Base-by-base conservation (phyloP, 2,797 vertebrate species). In the Danio aesculapii region DNA sequence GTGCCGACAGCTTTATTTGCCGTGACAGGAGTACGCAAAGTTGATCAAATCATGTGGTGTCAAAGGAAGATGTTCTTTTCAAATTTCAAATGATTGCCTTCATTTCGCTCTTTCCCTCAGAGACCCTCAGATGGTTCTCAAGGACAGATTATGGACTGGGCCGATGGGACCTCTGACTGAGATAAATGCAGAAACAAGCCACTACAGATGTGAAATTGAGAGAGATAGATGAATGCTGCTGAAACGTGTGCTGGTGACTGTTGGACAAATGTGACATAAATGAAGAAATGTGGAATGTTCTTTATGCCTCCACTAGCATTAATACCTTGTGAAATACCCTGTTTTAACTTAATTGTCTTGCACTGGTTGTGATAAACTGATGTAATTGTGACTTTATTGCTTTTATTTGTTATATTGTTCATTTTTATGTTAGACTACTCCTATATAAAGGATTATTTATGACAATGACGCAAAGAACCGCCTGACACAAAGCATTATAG, bases 131-230 rank as follows among this genome's bases (percentile, higher is more conserved):
- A 55, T 70, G 12, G 30, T 80, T 80, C 62, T 74, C 49, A 77
- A 66, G 49, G 62, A 66, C 75, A 55, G 62, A 66, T 66, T 67
- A 77, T 67, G 75, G 62, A n/a, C 41, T 11, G 62, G 75, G 49
- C 75, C n/a, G 30, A 50, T 43, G 73, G 47, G 73, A 47, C 73
- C 46, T 17, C 21, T 41, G 47, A 41, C 73, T 75, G 16, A 52
- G 59, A 63, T 63, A 53, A 75, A 75, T 19, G 44, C 21, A 63
- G 73, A 52, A 62, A 63, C 46, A 50, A 17, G 73, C 43, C 58
- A 75, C 16, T 75, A 52, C 46, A 75, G 73, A 75, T 53, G 59
- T 75, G 52, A 63, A 75, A 75, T 41, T 62, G 72, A 62, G 58
- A 62, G 11, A 21, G 58, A 75, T 41, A 75, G 59, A 63, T 50